Evolutionary conservation across 2,888 invertebrate species (phyloP).

Genomic region (Hedya salicella): DNA sequence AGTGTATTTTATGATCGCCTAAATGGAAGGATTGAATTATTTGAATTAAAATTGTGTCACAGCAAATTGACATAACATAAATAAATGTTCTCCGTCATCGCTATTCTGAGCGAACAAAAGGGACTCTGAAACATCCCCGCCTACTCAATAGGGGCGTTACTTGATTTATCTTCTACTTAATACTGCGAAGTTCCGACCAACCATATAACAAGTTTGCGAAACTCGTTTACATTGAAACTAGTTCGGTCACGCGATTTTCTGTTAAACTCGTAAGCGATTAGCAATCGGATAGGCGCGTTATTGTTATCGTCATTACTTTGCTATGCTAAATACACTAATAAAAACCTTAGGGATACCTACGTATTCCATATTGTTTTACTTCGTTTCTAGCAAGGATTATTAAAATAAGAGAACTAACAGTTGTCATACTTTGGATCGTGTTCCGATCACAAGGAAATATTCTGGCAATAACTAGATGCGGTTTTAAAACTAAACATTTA

Average conservation of each 20-base stretch:
- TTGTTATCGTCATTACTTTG: background rate
- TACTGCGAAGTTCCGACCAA: constrained; percentile 36
- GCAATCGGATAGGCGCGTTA: background rate
- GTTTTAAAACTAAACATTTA: too few relatives aligned
- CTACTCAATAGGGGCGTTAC: constrained; percentile 30
- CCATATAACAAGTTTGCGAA: constrained; percentile 36
- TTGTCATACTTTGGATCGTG: too few relatives aligned
- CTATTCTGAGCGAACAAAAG: constrained; percentile 26
- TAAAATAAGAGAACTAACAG: too few relatives aligned
- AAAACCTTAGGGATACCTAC: too few relatives aligned
- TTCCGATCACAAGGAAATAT: too few relatives aligned
- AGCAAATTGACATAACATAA: background rate
- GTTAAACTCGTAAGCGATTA: constrained; percentile 19
- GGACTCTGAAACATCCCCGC: constrained; percentile 13
- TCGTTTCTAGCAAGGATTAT: too few relatives aligned
- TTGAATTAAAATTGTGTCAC: too few relatives aligned
- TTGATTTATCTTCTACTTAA: constrained; percentile 40
- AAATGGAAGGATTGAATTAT: too few relatives aligned
- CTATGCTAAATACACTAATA: too few relatives aligned
- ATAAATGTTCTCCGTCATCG: constrained; percentile 3
- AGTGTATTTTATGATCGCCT: too few relatives aligned
- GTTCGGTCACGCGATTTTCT: constrained; percentile 31
- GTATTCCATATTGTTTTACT: too few relatives aligned
- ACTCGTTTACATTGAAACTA: constrained; percentile 33
- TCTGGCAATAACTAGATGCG: too few relatives aligned